Conservation (phyloP, 2,797 vertebrate genomes). For the Myotis vivesi region DNA sequence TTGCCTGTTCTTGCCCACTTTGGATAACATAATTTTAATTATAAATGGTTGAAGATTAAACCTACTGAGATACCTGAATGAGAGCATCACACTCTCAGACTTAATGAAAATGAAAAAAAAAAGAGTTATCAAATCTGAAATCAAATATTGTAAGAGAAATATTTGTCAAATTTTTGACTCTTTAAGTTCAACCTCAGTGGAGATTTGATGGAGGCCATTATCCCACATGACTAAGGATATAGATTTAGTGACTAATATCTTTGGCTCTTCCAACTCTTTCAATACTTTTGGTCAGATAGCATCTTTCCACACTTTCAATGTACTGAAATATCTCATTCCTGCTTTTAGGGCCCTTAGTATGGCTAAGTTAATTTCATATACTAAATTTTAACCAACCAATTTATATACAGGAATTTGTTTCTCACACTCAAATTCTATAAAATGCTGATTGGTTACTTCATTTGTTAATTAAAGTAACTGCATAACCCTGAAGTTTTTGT, state of each 20-base stretch:
- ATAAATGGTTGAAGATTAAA: not conserved
- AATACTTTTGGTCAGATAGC: not conserved
- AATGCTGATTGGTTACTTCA: not conserved
- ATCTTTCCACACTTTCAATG: not conserved
- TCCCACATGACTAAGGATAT: not conserved
- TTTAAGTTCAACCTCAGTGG: not conserved
- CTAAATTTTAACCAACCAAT: not conserved
- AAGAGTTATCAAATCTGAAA: not conserved
- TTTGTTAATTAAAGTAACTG: not conserved
- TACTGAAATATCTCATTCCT: not conserved
- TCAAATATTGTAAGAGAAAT: not conserved
- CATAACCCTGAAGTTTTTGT: not conserved
- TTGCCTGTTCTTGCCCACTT: not conserved
- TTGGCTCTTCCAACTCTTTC: not conserved
- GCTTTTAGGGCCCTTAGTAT: not conserved
- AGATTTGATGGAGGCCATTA: not conserved
- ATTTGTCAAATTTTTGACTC: not conserved
- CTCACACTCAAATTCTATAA: not conserved
- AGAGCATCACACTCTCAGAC: not conserved
- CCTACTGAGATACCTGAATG: not conserved
- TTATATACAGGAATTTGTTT: not conserved
- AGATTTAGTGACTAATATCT: not conserved
- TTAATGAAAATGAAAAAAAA: not conserved
- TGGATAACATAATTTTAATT: slow-evolving; percentile 3
- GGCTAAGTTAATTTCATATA: not conserved